A percentile compares a stretch with the other conserved stretches of the same genome.
Conservation (phyloP, 2,797 vertebrate genomes). For the Parotocinclus haroldoi region DNA sequence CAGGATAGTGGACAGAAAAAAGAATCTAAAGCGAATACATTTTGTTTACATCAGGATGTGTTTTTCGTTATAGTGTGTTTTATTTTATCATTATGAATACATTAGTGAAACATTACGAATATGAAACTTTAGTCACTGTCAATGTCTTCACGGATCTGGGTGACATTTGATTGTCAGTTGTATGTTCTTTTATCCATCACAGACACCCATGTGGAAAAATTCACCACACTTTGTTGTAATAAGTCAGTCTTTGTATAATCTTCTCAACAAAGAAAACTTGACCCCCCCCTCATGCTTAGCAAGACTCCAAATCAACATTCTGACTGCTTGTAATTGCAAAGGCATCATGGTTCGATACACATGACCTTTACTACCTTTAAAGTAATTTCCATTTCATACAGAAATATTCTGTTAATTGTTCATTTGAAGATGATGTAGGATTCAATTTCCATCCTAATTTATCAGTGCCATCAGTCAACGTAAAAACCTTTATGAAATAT, state of each 20-base stretch:
- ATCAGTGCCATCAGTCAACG: slow-evolving; percentile 69
- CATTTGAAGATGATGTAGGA: slow-evolving; percentile 67
- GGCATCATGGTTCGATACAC: slow-evolving; percentile 75
- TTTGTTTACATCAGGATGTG: too few relatives aligned
- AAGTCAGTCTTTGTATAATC: slow-evolving; percentile 68
- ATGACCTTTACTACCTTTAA: slow-evolving; percentile 79
- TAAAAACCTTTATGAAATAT: slow-evolving; percentile 46
- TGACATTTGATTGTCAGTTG: slow-evolving; percentile 56
- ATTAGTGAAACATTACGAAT: too few relatives aligned
- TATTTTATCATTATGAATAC: too few relatives aligned
- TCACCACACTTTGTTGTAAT: slow-evolving; percentile 62
- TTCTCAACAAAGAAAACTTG: slow-evolving; percentile 71
- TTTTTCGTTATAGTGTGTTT: too few relatives aligned
- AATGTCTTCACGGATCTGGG: slow-evolving; percentile 36
- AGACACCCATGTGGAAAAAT: slow-evolving; percentile 55
- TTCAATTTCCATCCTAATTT: slow-evolving; percentile 76
- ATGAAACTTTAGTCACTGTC: not conserved
- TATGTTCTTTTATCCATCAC: slow-evolving; percentile 39
- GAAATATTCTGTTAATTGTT: slow-evolving; percentile 73
- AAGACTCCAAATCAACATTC: slow-evolving; percentile 59
- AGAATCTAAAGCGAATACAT: too few relatives aligned
- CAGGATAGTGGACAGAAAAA: too few relatives aligned
- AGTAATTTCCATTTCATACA: slow-evolving; percentile 75
- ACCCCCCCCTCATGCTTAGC: slow-evolving; percentile 62
- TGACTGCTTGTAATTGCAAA: slow-evolving; percentile 70